A percentile compares a stretch with the other conserved stretches of the same genome.
Conservation (phyloP, 2,797 vertebrate genomes). For the Sebastes variabilis region DNA sequence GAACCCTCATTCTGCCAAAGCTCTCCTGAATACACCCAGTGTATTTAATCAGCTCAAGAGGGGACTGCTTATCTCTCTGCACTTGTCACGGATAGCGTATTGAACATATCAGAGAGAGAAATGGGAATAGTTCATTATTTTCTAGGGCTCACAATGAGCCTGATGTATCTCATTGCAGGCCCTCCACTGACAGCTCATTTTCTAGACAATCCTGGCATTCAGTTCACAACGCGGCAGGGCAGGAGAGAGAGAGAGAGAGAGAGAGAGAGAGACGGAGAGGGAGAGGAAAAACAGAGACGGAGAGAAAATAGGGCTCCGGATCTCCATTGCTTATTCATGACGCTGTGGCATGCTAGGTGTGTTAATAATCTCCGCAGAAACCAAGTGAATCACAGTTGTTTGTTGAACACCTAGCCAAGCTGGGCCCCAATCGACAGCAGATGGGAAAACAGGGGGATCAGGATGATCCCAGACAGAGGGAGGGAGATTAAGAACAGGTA, state of each 20-base stretch:
- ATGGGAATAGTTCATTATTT: slow-evolving; percentile 86
- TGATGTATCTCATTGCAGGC: slow-evolving; percentile 82
- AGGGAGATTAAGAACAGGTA: slow-evolving; percentile 82
- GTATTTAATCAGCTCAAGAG: slow-evolving; percentile 83
- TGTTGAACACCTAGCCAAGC: slow-evolving; percentile 80
- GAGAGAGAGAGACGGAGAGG: slow-evolving; percentile 4
- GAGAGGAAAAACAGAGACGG: slow-evolving; percentile 63
- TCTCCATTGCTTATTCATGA: slow-evolving; percentile 86
- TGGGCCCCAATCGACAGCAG: slow-evolving; percentile 70
- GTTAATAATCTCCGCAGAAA: slow-evolving; percentile 86
- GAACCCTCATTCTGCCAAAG: slow-evolving; percentile 64
- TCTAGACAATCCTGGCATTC: slow-evolving; percentile 82
- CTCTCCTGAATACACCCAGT: slow-evolving; percentile 65
- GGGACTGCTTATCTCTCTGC: slow-evolving; percentile 79
- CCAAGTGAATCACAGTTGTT: slow-evolving; percentile 82
- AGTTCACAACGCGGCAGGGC: slow-evolving; percentile 65
- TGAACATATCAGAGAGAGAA: slow-evolving; percentile 81
- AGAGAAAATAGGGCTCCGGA: slow-evolving; percentile 75
- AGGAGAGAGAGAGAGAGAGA: slow-evolving; percentile 30
- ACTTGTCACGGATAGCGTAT: slow-evolving; percentile 82
- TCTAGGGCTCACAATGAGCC: slow-evolving; percentile 79
- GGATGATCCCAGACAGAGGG: slow-evolving; percentile 75
- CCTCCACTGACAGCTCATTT: slow-evolving; percentile 85
- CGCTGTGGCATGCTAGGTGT: slow-evolving; percentile 78
- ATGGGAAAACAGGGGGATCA: slow-evolving; percentile 78